phyloP scores from a whole-genome alignment of 2,113 vertebrate species.

The Bombycilla garrulus region DNA sequence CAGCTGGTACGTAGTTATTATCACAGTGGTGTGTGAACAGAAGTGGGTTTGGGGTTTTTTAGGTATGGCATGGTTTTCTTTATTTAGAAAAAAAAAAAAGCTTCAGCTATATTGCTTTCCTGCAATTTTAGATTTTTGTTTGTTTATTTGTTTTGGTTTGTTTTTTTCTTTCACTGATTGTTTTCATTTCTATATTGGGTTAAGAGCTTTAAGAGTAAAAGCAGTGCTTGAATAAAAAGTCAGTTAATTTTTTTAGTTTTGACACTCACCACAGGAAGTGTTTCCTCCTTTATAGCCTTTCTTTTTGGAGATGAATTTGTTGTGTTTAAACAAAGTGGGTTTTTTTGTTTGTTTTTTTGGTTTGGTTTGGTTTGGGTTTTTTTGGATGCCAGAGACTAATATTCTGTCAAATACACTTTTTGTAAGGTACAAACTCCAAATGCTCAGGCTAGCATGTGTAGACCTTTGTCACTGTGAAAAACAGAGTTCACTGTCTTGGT shows the following conservation, averaged over 20 bases:
- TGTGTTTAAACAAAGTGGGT: neutral
- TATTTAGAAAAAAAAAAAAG: neutral
- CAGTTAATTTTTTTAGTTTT: neutral
- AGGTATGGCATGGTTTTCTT: neutral
- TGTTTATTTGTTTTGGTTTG: no score
- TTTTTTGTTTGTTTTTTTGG: neutral
- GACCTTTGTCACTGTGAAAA: no score
- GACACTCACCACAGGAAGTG: neutral
- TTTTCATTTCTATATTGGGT: neutral
- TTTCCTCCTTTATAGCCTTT: neutral
- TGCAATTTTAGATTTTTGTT: neutral
- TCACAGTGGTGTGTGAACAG: neutral
- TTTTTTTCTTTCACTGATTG: neutral
- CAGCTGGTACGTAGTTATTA: neutral
- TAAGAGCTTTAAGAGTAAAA: neutral
- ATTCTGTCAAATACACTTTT: neutral
- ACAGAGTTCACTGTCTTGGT: no score
- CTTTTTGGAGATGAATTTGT: neutral
- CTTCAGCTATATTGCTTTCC: neutral
- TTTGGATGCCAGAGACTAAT: neutral
- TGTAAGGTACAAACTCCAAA: fast-evolving
- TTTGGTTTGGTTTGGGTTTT: neutral
- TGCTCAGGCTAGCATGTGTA: neutral
- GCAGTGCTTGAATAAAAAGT: neutral
- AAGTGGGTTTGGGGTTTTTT: neutral